Evolutionary conservation across 53 echinoderm and acorn worm genomes (phyloP).

Genomic region (Pentamera pediparva): DNA sequence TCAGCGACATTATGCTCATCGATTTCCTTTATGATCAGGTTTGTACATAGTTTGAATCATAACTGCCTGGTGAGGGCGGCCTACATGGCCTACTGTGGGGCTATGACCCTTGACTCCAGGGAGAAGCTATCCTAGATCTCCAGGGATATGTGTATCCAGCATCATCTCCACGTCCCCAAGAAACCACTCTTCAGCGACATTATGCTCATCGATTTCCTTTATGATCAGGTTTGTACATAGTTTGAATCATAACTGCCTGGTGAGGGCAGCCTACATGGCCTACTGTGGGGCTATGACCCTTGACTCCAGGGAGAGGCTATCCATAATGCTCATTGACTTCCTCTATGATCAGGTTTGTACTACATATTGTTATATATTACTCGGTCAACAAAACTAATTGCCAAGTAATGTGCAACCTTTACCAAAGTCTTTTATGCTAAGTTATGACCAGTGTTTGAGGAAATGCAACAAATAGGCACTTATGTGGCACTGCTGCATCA

Average conservation of each 20-base stretch:
- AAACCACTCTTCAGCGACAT: slow-evolving; percentile 66
- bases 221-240: slow-evolving; percentile 65
- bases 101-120: slow-evolving; percentile 77
- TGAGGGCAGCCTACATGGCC: slow-evolving; percentile 77
- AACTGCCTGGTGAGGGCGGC: slow-evolving; percentile 81
- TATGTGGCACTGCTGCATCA: too few relatives aligned
- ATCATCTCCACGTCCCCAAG: slow-evolving; percentile 77
- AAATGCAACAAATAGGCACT: too few relatives aligned
- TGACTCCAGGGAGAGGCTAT: slow-evolving; percentile 65
- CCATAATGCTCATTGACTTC: slow-evolving; percentile 72
- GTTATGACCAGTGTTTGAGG: too few relatives aligned
- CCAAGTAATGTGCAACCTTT: too few relatives aligned
- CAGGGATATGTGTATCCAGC: slow-evolving; percentile 61
- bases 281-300: slow-evolving; percentile 89
- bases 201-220: slow-evolving; percentile 75
- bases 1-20: too few relatives aligned
- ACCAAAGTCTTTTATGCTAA: too few relatives aligned
- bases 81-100: slow-evolving; percentile 88
- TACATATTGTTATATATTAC: too few relatives aligned
- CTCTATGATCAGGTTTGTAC: slow-evolving; percentile 71
- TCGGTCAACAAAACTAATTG: too few relatives aligned
- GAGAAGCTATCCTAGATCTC: slow-evolving; percentile 60
- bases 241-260: slow-evolving; percentile 89
- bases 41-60: too few relatives aligned
- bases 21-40: too few relatives aligned